These are phyloP conservation scores for Diarsia brunnea DNA, from an alignment of 2,888 invertebrate species.

Conservation along the genomic window DNA sequence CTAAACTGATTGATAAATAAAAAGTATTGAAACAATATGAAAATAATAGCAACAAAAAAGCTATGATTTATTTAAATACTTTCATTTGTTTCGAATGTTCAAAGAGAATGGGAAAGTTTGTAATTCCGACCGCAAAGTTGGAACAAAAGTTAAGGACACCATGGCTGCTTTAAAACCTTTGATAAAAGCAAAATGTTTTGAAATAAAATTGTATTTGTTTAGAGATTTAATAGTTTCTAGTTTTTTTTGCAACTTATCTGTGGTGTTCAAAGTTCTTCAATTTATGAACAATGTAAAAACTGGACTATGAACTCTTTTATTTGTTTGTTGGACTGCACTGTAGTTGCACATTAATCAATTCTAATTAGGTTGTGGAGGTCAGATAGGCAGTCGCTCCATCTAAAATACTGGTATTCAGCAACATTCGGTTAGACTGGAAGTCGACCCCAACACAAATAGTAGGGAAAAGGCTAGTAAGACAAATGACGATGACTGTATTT, in stretches of 20 bases:
- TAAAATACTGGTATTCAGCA: no score
- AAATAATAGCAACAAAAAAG: slow-evolving; percentile 25
- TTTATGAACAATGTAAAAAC: neutral
- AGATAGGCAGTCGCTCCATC: no score
- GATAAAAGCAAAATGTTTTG: slow-evolving; percentile 34
- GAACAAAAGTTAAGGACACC: slow-evolving; percentile 42
- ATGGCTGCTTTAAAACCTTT: slow-evolving; percentile 46
- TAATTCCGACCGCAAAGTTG: slow-evolving; percentile 60
- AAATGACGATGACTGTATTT: no score
- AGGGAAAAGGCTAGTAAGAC: no score
- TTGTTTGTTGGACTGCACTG: neutral
- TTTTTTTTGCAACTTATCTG: neutral
- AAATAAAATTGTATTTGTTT: slow-evolving; percentile 24
- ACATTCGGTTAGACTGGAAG: no score
- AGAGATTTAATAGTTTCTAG: neutral
- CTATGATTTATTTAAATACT: slow-evolving; percentile 48
- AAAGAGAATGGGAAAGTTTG: slow-evolving; percentile 62
- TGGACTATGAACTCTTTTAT: neutral
- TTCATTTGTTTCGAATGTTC: slow-evolving; percentile 57
- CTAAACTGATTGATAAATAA: neutral
- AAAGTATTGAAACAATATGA: neutral
- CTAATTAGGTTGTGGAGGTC: no score
- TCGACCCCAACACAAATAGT: neutral
- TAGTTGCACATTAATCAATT: neutral
- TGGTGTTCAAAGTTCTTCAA: neutral